Evolutionary conservation across 2,888 invertebrate genomes (phyloP).

Genomic region (Synergus itoensis): DNA sequence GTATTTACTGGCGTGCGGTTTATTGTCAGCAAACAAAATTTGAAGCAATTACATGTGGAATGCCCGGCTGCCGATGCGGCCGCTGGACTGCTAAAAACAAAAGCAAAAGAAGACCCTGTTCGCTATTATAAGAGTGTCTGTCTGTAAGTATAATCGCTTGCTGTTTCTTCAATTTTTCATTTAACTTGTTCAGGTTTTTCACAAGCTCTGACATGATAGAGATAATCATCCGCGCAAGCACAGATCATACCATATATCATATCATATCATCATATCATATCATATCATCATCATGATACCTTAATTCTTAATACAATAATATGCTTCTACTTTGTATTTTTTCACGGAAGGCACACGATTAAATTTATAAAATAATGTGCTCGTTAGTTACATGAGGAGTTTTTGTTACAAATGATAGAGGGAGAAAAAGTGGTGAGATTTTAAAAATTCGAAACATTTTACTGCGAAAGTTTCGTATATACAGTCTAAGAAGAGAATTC

Average conservation of each 20-base stretch:
- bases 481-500: constrained; percentile 43
- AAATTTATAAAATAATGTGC: not conserved
- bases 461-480: constrained; percentile 44
- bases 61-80: constrained; percentile 53
- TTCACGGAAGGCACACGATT: not conserved
- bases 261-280: too few species aligned
- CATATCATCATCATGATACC: too few species aligned
- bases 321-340: not conserved
- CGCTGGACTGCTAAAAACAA: not conserved
- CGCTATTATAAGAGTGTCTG: not conserved
- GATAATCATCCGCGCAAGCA: too few species aligned
- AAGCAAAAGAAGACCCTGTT: not conserved
- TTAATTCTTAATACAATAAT: too few species aligned
- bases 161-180: not conserved
- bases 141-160: not conserved
- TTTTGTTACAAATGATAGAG: not conserved
- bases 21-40: constrained; percentile 71
- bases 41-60: constrained; percentile 70
- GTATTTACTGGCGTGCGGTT: constrained; percentile 64
- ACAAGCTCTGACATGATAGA: too few species aligned
- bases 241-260: too few species aligned
- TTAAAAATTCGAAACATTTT: constrained; percentile 1
- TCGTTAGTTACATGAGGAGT: not conserved
- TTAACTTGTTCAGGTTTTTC: too few species aligned
- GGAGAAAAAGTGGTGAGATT: not conserved